These are phyloP conservation scores for Drosophila imparisetae DNA, from an alignment of 2,888 invertebrate species.

Conservation along the genomic window DNA sequence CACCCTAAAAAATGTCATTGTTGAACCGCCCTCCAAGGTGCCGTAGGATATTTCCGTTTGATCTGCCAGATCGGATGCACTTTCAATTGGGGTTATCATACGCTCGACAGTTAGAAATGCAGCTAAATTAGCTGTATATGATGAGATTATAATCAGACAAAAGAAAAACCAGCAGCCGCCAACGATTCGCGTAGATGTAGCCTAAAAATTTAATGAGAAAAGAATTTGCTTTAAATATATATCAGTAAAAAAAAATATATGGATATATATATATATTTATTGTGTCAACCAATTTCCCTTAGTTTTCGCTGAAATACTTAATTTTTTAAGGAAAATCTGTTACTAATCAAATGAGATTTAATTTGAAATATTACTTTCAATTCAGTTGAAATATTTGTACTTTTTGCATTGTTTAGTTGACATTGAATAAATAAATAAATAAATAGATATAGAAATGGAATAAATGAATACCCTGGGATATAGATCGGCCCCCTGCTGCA, in stretches of 20 bases:
- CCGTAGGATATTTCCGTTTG: slow-evolving; percentile 98
- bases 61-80: slow-evolving; percentile 96
- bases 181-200: slow-evolving; percentile 96
- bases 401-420: background rate
- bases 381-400: background rate
- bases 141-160: slow-evolving; percentile 98
- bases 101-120: slow-evolving; percentile 99
- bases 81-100: slow-evolving; percentile 97
- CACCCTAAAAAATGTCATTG: slow-evolving; percentile 98
- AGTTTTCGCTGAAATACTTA: background rate
- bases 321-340: background rate
- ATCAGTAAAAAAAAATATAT: background rate
- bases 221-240: background rate
- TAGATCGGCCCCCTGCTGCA: slow-evolving; percentile 96
- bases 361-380: background rate
- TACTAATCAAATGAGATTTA: background rate
- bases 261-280: background rate
- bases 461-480: slow-evolving; percentile 91
- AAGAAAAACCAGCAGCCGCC: slow-evolving; percentile 99
- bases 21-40: slow-evolving; percentile 96
- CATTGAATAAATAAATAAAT: background rate
- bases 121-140: slow-evolving; percentile 97
- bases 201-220: slow-evolving; percentile 85
- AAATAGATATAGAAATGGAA: background rate
- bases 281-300: background rate